These are phyloP conservation scores for Poeciliopsis turneri DNA, from an alignment of 2,797 vertebrate species.

Conservation along the genomic window DNA sequence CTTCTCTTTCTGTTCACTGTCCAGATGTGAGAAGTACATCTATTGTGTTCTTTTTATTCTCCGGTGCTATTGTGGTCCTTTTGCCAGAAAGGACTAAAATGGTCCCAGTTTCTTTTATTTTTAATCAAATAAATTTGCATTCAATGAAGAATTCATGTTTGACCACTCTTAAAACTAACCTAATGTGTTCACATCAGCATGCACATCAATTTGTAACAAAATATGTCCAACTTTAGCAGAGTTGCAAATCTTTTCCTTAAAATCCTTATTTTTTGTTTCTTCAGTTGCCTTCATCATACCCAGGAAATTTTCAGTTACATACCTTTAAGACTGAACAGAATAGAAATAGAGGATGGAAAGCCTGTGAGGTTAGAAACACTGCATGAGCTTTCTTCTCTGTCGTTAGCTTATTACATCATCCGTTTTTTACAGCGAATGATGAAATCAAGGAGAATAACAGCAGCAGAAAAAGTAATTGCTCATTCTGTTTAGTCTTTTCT, in stretches of 20 bases:
- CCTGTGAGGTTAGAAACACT: neutral
- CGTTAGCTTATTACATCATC: slow-evolving; percentile 12
- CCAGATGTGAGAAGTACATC: neutral
- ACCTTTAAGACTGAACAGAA: slow-evolving; percentile 1
- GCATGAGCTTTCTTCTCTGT: neutral
- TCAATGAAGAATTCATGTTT: neutral
- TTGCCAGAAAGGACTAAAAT: neutral
- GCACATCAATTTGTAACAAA: neutral
- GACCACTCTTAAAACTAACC: neutral
- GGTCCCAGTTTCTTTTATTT: neutral
- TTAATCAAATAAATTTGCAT: neutral
- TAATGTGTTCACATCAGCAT: neutral
- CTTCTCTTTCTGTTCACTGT: neutral
- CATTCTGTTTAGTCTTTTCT: neutral
- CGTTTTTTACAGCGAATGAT: neutral
- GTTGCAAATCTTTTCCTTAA: neutral
- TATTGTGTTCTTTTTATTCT: neutral
- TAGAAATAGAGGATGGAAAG: neutral
- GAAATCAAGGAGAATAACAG: neutral
- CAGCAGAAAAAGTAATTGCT: slow-evolving; percentile 2
- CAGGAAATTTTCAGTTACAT: neutral
- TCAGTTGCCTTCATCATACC: neutral
- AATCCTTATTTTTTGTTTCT: neutral
- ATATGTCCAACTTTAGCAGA: neutral
- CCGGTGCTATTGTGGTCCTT: neutral